A percentile compares a stretch with the other conserved stretches of the same genome.
Evolutionary conservation across 2,113 vertebrate species (phyloP).

Genomic region (Narcine bancroftii): DNA sequence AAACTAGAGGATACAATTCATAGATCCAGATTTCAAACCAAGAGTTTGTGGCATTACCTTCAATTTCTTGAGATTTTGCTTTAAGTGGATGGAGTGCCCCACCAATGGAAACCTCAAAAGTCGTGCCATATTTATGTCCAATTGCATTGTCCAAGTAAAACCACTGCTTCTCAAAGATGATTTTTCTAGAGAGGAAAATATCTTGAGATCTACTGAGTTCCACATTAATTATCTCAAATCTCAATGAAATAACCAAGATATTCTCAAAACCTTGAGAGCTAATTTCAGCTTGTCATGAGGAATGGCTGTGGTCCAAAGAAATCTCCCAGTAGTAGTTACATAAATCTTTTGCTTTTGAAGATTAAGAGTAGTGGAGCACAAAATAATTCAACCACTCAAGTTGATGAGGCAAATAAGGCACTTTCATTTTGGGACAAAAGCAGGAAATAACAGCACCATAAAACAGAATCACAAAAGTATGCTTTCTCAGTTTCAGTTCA

Average conservation of each 20-base stretch:
- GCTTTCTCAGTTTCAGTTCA: too few relatives aligned
- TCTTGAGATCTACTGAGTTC: background rate
- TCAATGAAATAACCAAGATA: background rate
- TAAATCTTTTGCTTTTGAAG: background rate
- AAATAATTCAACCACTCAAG: background rate
- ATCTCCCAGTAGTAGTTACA: background rate
- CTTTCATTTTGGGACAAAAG: background rate
- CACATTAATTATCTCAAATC: background rate
- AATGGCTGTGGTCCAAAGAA: too few relatives aligned
- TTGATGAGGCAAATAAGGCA: background rate
- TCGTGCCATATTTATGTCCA: constrained; percentile 73
- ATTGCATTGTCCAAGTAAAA: constrained; percentile 81
- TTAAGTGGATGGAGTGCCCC: constrained; percentile 70
- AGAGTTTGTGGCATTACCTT: constrained; percentile 55
- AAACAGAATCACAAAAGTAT: background rate
- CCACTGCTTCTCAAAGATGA: constrained; percentile 95
- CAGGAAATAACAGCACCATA: background rate
- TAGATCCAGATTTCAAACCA: background rate
- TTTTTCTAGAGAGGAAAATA: constrained; percentile 62
- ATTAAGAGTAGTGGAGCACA: background rate
- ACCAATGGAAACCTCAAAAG: constrained; percentile 75
- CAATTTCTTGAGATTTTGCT: constrained; percentile 50
- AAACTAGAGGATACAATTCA: background rate
- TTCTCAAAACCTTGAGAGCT: background rate
- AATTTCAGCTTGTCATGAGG: too few relatives aligned